Percentiles rank a stretch among this genome's conserved stretches.
phyloP scores from a whole-genome alignment of 2,888 invertebrate species.

The Invenusta paracnida region DNA sequence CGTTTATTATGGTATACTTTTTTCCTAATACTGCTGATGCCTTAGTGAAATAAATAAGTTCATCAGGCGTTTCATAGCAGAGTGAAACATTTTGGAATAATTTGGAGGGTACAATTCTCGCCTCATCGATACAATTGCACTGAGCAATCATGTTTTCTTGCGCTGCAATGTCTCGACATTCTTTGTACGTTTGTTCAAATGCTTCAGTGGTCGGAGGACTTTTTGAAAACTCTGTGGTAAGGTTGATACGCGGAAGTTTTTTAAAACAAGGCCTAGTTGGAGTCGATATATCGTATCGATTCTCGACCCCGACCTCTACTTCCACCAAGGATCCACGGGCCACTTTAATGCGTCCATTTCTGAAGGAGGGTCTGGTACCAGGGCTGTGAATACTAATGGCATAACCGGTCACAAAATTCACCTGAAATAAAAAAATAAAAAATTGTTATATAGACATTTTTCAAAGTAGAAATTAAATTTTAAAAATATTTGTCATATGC shows the following conservation, averaged over 20 bases:
- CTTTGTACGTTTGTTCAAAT: background rate
- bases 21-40: too few relatives aligned
- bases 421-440: conserved; percentile 8
- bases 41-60: background rate
- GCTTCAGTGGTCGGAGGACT: background rate
- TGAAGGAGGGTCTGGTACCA: background rate
- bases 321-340: background rate
- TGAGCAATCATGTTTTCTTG: background rate
- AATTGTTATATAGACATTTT: too few relatives aligned
- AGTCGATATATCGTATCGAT: background rate
- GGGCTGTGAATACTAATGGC: background rate
- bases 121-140: background rate
- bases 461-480: too few relatives aligned
- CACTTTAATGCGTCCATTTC: background rate
- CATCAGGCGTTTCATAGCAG: background rate
- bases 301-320: background rate
- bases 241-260: background rate
- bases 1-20: too few relatives aligned
- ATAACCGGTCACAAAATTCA: background rate
- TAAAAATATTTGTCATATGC: too few relatives aligned
- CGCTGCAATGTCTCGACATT: background rate
- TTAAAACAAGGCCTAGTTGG: background rate
- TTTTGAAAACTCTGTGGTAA: background rate
- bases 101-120: background rate
- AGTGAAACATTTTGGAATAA: background rate